Evolutionary conservation across 2,113 vertebrate genomes (phyloP).

Genomic region (Tupaia tana): DNA sequence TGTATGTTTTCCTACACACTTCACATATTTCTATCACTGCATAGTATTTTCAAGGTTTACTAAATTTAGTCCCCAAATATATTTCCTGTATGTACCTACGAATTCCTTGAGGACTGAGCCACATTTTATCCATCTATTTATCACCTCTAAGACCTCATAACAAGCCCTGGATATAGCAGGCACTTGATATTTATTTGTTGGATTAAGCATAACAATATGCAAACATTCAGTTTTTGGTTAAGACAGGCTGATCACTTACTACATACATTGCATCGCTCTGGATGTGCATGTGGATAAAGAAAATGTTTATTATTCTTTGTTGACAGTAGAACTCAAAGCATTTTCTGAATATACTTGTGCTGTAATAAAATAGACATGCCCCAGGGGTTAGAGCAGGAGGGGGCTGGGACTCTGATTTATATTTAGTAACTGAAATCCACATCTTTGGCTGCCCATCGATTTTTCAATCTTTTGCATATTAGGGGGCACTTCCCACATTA

Average conservation of each 20-base stretch:
- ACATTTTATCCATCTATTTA: slow-evolving; percentile 26
- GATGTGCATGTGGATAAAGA: neutral
- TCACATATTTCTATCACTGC: slow-evolving; percentile 34
- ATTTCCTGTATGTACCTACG: slow-evolving; percentile 8
- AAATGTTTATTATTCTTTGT: neutral
- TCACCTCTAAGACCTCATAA: neutral
- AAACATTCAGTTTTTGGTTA: neutral
- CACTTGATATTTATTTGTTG: slow-evolving; percentile 13
- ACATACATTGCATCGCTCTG: neutral
- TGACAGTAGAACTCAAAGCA: neutral
- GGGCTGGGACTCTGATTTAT: neutral
- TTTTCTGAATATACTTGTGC: neutral
- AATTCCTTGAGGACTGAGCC: neutral
- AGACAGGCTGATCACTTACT: neutral
- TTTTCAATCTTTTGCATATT: slow-evolving; percentile 19
- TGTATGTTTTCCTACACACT: neutral
- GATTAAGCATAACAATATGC: neutral
- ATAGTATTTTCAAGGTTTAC: slow-evolving; percentile 4
- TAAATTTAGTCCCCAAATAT: slow-evolving; percentile 17
- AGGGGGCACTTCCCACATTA: neutral
- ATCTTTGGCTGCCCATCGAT: neutral
- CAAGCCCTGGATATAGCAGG: neutral
- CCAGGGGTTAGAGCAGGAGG: neutral
- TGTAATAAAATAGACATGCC: neutral
- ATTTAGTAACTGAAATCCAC: neutral